Base-by-base conservation (phyloP, 2,888 invertebrate species). In the Sepiola atlantica region DNA sequence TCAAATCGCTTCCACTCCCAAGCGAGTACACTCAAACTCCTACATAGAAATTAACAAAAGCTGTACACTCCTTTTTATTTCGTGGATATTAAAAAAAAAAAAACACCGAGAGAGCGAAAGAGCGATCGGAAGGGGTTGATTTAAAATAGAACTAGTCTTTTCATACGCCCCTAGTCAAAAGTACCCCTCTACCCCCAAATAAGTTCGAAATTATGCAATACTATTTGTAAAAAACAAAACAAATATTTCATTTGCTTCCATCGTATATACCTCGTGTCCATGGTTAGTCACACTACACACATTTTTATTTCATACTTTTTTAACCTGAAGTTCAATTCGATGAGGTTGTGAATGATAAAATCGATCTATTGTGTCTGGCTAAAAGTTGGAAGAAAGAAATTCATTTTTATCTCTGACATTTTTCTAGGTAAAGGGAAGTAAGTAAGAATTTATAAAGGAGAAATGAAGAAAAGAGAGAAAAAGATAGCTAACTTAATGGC, bases 51-150 rank as follows among this genome's bases (percentile, higher is more conserved):
- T 77, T 77, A 14, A 77, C 77, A 77, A 77, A 21, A 57, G 16
- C 77, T 77, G 77, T 77, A 77, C 77, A 77, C 77, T 77, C 77
- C 77, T n/a, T 77, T 45, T 61, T 77, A 77, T n/a, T 77, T 77
- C 77, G 16, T 45, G 45, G 45, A 8, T 45, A 45, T 45, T 45
- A 45, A 45, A 45, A 45, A 45, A 45, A 45, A 45, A 45, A 45
- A 45, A 45, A 45, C 45, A 45, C 45, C 45, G 45, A 45, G n/a
- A 16, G n/a, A 77, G 77, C 28, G 16, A n/a, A 32, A 77, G 77
- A n/a, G n/a, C 45, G 45, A 45, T 2, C 45, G 45, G n/a, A 45
- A 45, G 45, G 45, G 8, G 4, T 45, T n/a, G 77, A 77, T 77
- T 77, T 12, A 61, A 4, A 61, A 28, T 77, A 77, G 77, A n/a